phyloP scores from a whole-genome alignment of 2,113 vertebrate genomes.

The Ceyx margarethae region DNA sequence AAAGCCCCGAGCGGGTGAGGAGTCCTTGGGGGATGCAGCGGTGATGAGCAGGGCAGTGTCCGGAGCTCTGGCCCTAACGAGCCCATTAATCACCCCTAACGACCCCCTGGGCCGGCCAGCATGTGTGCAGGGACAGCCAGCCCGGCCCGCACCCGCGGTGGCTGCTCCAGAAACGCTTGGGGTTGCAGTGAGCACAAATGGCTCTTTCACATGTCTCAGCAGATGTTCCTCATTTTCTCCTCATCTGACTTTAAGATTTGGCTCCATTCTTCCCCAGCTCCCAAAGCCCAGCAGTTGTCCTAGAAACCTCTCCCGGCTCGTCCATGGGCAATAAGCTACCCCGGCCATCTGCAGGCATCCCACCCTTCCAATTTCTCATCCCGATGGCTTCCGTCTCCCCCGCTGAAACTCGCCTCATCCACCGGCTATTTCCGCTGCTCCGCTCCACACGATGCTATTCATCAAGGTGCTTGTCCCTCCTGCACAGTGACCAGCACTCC shows the following conservation, averaged over 20 bases:
- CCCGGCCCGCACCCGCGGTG: not conserved
- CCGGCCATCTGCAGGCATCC: not conserved
- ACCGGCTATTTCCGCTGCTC: not conserved
- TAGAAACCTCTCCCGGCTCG: constrained; percentile 6
- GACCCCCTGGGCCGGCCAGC: not conserved
- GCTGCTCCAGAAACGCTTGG: not conserved
- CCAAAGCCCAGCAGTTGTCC: constrained; percentile 56
- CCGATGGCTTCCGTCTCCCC: not conserved
- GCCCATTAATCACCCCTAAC: constrained; percentile 18
- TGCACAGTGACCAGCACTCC: not conserved
- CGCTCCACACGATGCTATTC: not conserved
- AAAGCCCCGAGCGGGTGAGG: accelerated
- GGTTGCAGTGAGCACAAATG: constrained; percentile 36
- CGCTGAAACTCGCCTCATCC: not conserved
- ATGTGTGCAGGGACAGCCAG: not conserved
- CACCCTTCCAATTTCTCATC: not conserved
- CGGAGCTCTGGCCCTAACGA: not conserved
- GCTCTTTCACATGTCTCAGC: constrained; percentile 59
- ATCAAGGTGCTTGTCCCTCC: not conserved
- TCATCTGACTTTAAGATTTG: constrained; percentile 64
- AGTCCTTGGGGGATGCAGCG: not conserved
- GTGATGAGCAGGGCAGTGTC: not conserved
- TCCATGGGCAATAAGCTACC: not conserved
- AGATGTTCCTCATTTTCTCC: constrained; percentile 69
- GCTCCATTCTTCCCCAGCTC: constrained; percentile 46